These are phyloP conservation scores for Brevimyrus niger DNA, from an alignment of 2,113 vertebrate genomes.

Conservation along the genomic window DNA sequence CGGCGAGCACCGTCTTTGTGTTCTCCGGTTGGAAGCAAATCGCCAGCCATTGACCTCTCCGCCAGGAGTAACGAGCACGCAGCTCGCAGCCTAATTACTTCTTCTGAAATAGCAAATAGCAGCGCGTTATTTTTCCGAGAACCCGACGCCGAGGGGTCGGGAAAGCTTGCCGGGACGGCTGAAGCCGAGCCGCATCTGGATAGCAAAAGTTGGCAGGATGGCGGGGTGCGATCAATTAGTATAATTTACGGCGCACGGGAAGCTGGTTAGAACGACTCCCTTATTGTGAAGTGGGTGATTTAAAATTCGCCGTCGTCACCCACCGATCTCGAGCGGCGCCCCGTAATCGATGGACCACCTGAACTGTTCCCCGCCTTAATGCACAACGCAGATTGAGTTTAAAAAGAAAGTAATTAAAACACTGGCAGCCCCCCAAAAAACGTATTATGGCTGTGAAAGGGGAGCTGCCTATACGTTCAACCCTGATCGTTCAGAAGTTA, in stretches of 20 bases:
- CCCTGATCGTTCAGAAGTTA: constrained; percentile 62
- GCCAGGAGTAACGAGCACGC: constrained; percentile 35
- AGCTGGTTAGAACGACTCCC: constrained; percentile 56
- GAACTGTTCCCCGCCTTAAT: constrained; percentile 46
- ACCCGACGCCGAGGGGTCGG: background rate
- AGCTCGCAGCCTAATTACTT: constrained; percentile 45
- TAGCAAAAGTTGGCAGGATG: constrained; percentile 31
- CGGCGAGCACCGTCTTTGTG: constrained; percentile 27
- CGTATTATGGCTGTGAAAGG: constrained; percentile 64
- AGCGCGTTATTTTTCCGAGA: constrained; percentile 16
- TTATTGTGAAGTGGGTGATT: constrained; percentile 55
- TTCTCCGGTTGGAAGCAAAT: constrained; percentile 37
- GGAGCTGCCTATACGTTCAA: constrained; percentile 57
- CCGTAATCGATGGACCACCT: constrained; percentile 63
- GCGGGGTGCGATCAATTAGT: constrained; percentile 46
- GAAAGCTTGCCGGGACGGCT: constrained; percentile 21
- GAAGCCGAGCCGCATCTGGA: constrained; percentile 16
- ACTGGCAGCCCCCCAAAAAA: constrained; percentile 56
- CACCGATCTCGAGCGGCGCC: constrained; percentile 55
- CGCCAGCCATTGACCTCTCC: constrained; percentile 34
- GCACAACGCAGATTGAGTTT: constrained; percentile 57
- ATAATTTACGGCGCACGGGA: constrained; percentile 62
- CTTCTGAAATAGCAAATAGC: constrained; percentile 36
- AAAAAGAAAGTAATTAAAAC: constrained; percentile 70
- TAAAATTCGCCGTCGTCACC: constrained; percentile 45